Conservation (phyloP, 2,797 vertebrate species). For the Trichosurus vulpecula region DNA sequence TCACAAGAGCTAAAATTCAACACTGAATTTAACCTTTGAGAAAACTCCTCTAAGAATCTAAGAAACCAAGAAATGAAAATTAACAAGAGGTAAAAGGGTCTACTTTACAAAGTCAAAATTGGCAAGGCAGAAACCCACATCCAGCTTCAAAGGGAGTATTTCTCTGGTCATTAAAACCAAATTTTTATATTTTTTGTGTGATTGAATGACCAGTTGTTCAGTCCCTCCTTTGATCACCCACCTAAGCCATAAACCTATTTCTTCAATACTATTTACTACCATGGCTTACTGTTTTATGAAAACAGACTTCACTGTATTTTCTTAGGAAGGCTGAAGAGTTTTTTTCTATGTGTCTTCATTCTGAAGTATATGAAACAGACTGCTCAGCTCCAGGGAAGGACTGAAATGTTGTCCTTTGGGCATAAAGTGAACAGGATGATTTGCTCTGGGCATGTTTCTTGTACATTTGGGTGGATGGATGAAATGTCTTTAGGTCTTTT, state of each 20-base stretch:
- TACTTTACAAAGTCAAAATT: conserved; percentile 28
- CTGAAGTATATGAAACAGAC: conserved; percentile 62
- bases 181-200: background rate
- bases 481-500: conserved; percentile 72
- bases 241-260: background rate
- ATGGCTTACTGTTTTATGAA: conserved; percentile 57
- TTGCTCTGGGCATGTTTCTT: conserved; percentile 74
- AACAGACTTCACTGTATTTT: conserved; percentile 67
- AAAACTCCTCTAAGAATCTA: background rate
- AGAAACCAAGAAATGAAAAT: background rate
- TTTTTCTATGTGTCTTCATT: conserved; percentile 71
- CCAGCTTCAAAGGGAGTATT: conserved; percentile 10
- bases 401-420: conserved; percentile 74
- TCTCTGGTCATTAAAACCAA: conserved; percentile 38
- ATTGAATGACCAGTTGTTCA: background rate
- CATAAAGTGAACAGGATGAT: conserved; percentile 73
- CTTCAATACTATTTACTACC: conserved; percentile 22
- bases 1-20: background rate
- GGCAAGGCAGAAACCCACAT: conserved; percentile 48
- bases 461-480: conserved; percentile 70
- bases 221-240: conserved; percentile 28
- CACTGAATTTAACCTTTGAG: background rate
- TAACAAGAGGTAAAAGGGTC: background rate
- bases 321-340: conserved; percentile 71
- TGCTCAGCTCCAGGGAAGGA: conserved; percentile 67